phyloP scores from a whole-genome alignment of 2,888 invertebrate genomes.

The Leucania comma region DNA sequence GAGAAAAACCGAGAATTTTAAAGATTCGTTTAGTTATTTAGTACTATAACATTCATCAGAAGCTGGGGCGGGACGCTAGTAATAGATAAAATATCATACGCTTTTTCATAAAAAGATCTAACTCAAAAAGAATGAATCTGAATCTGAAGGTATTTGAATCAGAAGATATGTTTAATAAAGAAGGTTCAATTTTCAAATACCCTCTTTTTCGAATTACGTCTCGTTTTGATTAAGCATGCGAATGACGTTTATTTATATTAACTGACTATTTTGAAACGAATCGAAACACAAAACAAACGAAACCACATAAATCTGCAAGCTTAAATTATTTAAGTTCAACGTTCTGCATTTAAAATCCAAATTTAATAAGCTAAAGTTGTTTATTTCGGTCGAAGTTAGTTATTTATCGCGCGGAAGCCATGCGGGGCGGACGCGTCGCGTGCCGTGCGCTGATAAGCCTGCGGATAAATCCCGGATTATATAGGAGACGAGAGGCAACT shows the following conservation, averaged over 20 bases:
- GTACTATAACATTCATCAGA: no score
- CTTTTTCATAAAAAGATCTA: no score
- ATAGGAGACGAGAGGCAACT: constrained; percentile 44
- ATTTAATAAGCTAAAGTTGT: constrained; percentile 61
- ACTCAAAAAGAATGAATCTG: no score
- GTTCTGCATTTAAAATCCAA: constrained; percentile 54
- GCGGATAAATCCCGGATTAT: constrained; percentile 58
- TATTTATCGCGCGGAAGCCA: constrained; percentile 59
- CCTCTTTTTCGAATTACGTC: no score
- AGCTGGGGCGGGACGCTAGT: no score
- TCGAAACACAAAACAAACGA: constrained; percentile 33
- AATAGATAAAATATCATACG: no score
- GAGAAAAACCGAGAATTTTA: no score
- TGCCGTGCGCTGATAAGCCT: constrained; percentile 58
- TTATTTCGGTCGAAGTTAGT: constrained; percentile 56
- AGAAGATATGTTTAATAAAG: no score
- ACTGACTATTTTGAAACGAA: constrained; percentile 8
- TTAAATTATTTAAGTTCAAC: constrained; percentile 53
- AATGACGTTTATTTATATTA: constrained; percentile 8
- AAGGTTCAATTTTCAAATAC: no score
- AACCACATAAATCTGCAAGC: constrained; percentile 40
- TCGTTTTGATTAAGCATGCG: no score
- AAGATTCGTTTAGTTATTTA: no score
- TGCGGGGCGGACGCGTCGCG: constrained; percentile 52
- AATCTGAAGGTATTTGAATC: no score